Conservation (phyloP, 2,797 vertebrate species). For the Tinamus major region DNA sequence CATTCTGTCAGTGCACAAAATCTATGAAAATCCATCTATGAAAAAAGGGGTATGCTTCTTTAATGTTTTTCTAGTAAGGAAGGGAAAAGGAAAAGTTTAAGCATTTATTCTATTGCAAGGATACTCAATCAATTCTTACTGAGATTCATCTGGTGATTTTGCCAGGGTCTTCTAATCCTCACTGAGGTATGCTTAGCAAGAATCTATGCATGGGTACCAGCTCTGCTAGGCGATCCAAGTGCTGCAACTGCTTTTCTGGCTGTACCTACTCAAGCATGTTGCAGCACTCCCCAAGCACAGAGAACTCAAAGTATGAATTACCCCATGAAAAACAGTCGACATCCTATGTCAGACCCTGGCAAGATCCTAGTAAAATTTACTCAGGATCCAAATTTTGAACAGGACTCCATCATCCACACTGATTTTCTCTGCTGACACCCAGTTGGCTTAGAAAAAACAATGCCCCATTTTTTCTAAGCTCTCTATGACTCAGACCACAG, state of each 20-base stretch:
- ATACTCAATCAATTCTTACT: not conserved
- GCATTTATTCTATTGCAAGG: not conserved
- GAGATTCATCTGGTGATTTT: constrained; percentile 1
- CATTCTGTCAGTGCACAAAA: not conserved
- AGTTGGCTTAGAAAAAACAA: not conserved
- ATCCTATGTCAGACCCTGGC: not conserved
- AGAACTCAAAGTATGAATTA: not conserved
- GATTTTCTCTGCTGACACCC: not conserved
- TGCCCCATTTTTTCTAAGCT: not conserved
- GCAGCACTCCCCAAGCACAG: not conserved
- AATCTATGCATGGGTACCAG: not conserved
- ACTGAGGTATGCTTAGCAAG: not conserved
- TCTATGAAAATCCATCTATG: not conserved
- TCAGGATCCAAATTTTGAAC: not conserved
- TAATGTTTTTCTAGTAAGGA: not conserved
- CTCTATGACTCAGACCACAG: not conserved
- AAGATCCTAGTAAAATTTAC: not conserved
- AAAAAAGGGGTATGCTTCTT: not conserved
- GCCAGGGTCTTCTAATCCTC: not conserved
- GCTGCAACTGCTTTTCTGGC: not conserved
- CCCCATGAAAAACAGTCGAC: not conserved
- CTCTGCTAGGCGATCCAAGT: not conserved
- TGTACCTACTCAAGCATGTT: not conserved
- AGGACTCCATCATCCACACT: not conserved
- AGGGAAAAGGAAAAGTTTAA: not conserved